These are phyloP conservation scores for Mechanitis mazaeus DNA, from an alignment of 2,888 invertebrate species.

Conservation along the genomic window DNA sequence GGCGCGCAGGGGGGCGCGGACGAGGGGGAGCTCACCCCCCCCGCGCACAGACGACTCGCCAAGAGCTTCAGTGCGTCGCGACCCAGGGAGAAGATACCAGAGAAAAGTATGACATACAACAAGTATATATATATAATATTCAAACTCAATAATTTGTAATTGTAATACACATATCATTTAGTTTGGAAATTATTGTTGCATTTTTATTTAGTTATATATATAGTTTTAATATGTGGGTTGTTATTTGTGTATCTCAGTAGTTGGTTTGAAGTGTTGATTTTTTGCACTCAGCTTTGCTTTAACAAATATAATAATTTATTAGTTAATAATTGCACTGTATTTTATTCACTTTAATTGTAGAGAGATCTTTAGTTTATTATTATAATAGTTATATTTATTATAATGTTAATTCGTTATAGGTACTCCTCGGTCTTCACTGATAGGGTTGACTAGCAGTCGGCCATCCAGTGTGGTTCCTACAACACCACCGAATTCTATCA, in stretches of 20 bases:
- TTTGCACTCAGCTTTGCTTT: too few relatives aligned
- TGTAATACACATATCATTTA: not conserved
- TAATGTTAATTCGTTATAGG: constrained; percentile 70
- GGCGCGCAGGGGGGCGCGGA: constrained; percentile 52
- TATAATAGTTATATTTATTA: constrained; percentile 11
- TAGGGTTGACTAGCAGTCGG: constrained; percentile 85
- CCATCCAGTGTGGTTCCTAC: constrained; percentile 80
- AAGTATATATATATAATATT: too few relatives aligned
- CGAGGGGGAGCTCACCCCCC: constrained; percentile 86
- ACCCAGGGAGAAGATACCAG: constrained; percentile 48
- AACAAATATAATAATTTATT: too few relatives aligned
- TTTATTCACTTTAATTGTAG: not conserved
- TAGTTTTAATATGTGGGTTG: too few relatives aligned
- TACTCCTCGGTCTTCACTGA: constrained; percentile 86
- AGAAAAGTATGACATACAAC: constrained; percentile 47
- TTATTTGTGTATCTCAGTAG: too few relatives aligned
- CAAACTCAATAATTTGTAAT: too few relatives aligned
- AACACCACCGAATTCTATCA: constrained; percentile 79
- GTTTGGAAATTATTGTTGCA: not conserved
- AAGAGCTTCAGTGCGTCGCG: constrained; percentile 92
- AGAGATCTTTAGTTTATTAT: not conserved
- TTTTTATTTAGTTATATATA: too few relatives aligned
- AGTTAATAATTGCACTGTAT: too few relatives aligned
- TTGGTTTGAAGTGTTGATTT: too few relatives aligned
- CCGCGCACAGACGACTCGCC: constrained; percentile 90